Base-by-base conservation (phyloP, 2,797 vertebrate genomes). In the Pempheris klunzingeri region DNA sequence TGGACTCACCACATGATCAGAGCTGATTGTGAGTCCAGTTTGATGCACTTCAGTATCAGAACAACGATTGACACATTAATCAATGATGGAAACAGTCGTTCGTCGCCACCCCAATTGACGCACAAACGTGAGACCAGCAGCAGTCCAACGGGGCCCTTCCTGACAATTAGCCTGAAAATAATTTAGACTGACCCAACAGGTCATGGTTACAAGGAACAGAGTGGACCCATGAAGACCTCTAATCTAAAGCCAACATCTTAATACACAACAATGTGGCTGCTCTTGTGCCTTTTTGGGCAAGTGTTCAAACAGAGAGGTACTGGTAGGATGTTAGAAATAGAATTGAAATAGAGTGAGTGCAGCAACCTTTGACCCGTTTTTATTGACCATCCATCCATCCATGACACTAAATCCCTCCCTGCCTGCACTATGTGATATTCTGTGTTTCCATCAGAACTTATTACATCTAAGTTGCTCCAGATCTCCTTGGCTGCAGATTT, bases 391-490 rank as follows among this genome's bases (percentile, higher is more conserved):
- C 65, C 59, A 43, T 44, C 47, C 49, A 50, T 69, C 7, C 39
- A 36, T 24, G 28, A 43, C 26, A 7, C n/a, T 20, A 24, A 74
- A 24, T 52, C 53, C 18, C 24, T 39, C 2, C 54, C 5, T 50
- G 43, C 24, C 57, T 61, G 41, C 57, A 26, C 39, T 49, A 44
- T 50, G 32, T 65, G 41, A 78, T 54, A 58, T 38, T 71, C 28
- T 79, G 50, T 74, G 22, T 72, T 70, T 68, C 62, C 54, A 32
- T 67, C 47, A 28, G 17, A 81, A 32, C 28, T 32, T 41, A 74
- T 52, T 70, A 34, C 54, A 54, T 57, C 64, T 18, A 65, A 70
- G 49, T 77, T 62, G 39, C 30, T 84, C 70, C 74, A 85, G 49
- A 55, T 78, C 13, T 59, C 58, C 46, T 61, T 57, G 58, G 64